Evolutionary conservation across 2,888 invertebrate species (phyloP), one percentile per base, ranked within the genome.

Genomic region (Alitta virens): DNA sequence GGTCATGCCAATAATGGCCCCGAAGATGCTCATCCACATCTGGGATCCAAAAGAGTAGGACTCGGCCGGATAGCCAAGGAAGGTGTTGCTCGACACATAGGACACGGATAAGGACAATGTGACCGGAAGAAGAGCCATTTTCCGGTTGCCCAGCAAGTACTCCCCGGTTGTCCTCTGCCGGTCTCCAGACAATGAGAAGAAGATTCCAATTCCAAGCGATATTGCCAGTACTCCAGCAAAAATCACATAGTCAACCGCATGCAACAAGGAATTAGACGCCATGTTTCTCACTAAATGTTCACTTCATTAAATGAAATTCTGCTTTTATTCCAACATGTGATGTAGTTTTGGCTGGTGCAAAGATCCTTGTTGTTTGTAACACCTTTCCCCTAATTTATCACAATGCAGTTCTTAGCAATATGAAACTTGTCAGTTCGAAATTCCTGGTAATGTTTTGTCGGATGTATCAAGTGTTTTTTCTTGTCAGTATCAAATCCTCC

Each of bases 141-240:
- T 68, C 49, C 79, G 71, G 49, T 78, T 69, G 12, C 80, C 81
- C 53, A 81, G 75, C 23, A 82, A 72, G 52, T 80, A 76, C 63
- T 82, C 80, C 51, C 72, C 73, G 24, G 78, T 79, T 7, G 80
- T 90, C 81, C 69, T 88, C 76, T 85, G 83, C 69, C 83, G 85
- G 72, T 82, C 69, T 26, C 72, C 85, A 27, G 84, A 85, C 72
- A 86, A 85, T 75, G 86, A 81, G 73, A 78, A 79, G 65, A 76
- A 81, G 21, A 80, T 60, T 1, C 82, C 82, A 52, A 81, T 79
- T 2, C 76, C 70, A 7, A 80, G 68, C 5, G 81, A 81, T 5
- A 78, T 60, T 0, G 65, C 66, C 27, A 81, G 68, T 21, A 79
- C 76, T 0, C 74, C 68, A 1, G 65, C 67, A 63, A 81, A 80